phyloP scores from a whole-genome alignment of 1,140 invertebrate species.

The Aradophagus sp. region DNA sequence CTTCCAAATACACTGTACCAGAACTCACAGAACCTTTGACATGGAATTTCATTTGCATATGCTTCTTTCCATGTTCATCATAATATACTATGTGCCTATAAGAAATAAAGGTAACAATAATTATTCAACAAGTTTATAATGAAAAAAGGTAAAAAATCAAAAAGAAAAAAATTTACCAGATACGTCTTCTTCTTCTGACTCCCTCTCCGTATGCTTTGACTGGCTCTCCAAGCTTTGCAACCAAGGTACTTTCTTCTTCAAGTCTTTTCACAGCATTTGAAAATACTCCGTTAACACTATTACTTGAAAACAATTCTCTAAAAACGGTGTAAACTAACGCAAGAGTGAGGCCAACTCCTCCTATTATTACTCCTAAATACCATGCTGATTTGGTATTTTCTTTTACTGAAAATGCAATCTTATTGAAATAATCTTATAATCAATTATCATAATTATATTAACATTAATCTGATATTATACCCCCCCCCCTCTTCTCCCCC shows the following conservation, averaged over 20 bases:
- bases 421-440: neutral
- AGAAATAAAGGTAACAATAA: conserved; percentile 6
- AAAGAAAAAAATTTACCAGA: neutral
- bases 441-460: neutral
- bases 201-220: conserved; percentile 92
- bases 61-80: conserved; percentile 82
- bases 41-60: conserved; percentile 92
- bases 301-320: conserved; percentile 88
- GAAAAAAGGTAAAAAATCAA: too few species aligned
- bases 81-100: conserved; percentile 82
- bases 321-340: conserved; percentile 88
- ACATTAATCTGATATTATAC: too few species aligned
- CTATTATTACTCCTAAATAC: conserved; percentile 86
- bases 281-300: conserved; percentile 90
- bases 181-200: conserved; percentile 79
- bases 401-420: conserved; percentile 79
- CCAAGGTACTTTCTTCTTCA: conserved; percentile 80
- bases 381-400: conserved; percentile 90
- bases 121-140: too few species aligned
- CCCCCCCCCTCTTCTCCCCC: too few species aligned
- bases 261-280: conserved; percentile 85
- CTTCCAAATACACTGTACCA: conserved; percentile 89
- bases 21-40: conserved; percentile 86
- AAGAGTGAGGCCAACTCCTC: conserved; percentile 85
- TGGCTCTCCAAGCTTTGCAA: conserved; percentile 87